Conservation (phyloP, 2,113 vertebrate genomes). For the Coregonus clupeaformis region DNA sequence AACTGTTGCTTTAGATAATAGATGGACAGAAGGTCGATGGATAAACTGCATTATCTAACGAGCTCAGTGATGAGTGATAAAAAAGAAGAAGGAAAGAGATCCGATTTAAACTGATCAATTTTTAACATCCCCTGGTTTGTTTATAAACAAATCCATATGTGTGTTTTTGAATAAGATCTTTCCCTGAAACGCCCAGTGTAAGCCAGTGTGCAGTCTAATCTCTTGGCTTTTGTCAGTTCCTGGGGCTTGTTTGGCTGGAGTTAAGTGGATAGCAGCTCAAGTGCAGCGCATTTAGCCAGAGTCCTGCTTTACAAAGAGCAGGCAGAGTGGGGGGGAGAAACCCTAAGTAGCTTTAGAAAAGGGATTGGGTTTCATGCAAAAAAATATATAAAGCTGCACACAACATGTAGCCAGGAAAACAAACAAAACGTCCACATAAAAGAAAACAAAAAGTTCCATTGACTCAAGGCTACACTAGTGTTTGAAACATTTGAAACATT, state of each 20-base stretch:
- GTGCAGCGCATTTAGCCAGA: slow-evolving; percentile 3
- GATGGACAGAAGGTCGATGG: neutral
- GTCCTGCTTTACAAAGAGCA: neutral
- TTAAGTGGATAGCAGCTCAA: slow-evolving; percentile 8
- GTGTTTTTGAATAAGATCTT: neutral
- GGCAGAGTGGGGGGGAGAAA: neutral
- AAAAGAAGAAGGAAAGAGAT: neutral
- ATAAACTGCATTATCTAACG: neutral
- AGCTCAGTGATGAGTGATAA: neutral
- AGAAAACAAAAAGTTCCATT: neutral
- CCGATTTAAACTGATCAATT: neutral
- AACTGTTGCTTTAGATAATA: neutral
- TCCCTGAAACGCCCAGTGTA: neutral
- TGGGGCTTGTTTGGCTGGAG: slow-evolving; percentile 4
- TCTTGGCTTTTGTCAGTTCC: slow-evolving; percentile 2
- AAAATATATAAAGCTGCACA: neutral
- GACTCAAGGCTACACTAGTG: too few species aligned
- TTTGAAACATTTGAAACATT: too few species aligned
- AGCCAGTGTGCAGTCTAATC: slow-evolving; percentile 12
- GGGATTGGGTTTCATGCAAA: slow-evolving; percentile 6
- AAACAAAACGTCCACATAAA: neutral
- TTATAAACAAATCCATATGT: neutral
- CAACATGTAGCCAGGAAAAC: neutral
- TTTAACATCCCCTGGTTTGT: neutral
- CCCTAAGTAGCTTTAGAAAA: slow-evolving; percentile 7